A percentile compares a stretch with the other conserved stretches of the same genome.
Evolutionary conservation across 2,113 vertebrate genomes (phyloP).

Genomic region (Chionomys nivalis): DNA sequence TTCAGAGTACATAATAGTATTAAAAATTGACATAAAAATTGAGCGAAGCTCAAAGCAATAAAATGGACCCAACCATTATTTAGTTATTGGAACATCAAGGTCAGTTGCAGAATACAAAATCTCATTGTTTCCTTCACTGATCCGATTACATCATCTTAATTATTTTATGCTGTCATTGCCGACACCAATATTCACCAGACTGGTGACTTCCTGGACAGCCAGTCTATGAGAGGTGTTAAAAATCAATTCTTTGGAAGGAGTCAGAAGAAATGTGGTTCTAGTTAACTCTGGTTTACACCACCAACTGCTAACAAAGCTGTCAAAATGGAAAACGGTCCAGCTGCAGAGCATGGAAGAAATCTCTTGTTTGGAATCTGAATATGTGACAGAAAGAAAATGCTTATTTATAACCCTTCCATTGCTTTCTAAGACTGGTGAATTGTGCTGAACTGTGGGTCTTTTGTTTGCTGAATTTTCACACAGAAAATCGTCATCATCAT

Average conservation of each 20-base stretch:
- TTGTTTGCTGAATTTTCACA: constrained; percentile 58
- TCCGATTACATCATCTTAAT: constrained; percentile 25
- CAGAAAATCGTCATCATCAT: constrained; percentile 43
- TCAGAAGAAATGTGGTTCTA: constrained; percentile 71
- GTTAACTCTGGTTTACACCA: constrained; percentile 71
- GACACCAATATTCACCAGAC: constrained; percentile 45
- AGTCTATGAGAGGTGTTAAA: constrained; percentile 63
- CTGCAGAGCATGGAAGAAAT: constrained; percentile 56
- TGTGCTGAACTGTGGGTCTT: constrained; percentile 49
- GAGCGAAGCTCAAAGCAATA: neutral
- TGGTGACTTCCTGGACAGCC: constrained; percentile 57
- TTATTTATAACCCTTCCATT: constrained; percentile 63
- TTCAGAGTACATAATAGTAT: neutral
- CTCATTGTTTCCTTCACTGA: constrained; percentile 25
- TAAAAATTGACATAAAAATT: neutral
- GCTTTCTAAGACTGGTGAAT: constrained; percentile 34
- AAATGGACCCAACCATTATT: neutral
- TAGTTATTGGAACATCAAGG: constrained; percentile 3
- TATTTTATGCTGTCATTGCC: constrained; percentile 47
- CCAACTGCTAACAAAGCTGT: constrained; percentile 71
- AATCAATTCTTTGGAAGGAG: constrained; percentile 59
- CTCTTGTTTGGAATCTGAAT: constrained; percentile 64
- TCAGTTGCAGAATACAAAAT: constrained; percentile 8
- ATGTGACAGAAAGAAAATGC: constrained; percentile 49
- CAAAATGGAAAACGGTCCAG: constrained; percentile 68